Percentiles rank a stretch among this genome's conserved stretches.
phyloP scores from a whole-genome alignment of 1,140 invertebrate species.

The Sminthurinus signatus region DNA sequence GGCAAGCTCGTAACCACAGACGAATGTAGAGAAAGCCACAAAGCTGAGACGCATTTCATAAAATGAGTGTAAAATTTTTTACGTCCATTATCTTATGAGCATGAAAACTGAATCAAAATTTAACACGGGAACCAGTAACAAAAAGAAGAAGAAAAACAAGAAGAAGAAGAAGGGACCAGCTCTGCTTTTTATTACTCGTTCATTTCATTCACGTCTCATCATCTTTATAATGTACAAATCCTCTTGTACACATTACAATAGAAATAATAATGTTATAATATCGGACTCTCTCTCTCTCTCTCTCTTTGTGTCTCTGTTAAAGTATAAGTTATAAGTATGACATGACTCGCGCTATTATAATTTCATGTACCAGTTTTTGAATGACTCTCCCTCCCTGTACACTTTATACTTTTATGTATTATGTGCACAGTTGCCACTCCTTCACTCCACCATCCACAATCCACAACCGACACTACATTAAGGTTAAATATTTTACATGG shows the following conservation, averaged over 20 bases:
- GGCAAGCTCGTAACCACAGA: too few species aligned
- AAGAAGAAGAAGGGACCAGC: too few species aligned
- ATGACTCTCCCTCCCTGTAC: slow-evolving; percentile 6
- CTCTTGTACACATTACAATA: too few species aligned
- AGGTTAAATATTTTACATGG: not conserved
- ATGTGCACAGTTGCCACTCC: not conserved
- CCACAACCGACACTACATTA: too few species aligned
- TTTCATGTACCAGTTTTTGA: not conserved
- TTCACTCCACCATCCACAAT: not conserved
- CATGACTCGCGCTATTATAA: slow-evolving; percentile 10
- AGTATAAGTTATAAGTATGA: not conserved
- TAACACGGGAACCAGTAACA: slow-evolving; percentile 32
- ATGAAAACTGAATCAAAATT: slow-evolving; percentile 37
- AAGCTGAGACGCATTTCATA: slow-evolving; percentile 36
- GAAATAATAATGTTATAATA: too few species aligned
- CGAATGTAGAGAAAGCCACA: slow-evolving; percentile 34
- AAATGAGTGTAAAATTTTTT: slow-evolving; percentile 36
- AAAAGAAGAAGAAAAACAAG: too few species aligned
- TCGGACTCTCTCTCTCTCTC: not conserved
- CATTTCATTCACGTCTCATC: slow-evolving; percentile 16
- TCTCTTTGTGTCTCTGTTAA: not conserved
- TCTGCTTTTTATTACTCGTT: slow-evolving; percentile 10
- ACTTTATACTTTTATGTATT: not conserved
- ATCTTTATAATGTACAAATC: not conserved
- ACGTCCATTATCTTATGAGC: slow-evolving; percentile 25